Base-by-base conservation (phyloP, 2,797 vertebrate species). In the Eulemur rubriventer region DNA sequence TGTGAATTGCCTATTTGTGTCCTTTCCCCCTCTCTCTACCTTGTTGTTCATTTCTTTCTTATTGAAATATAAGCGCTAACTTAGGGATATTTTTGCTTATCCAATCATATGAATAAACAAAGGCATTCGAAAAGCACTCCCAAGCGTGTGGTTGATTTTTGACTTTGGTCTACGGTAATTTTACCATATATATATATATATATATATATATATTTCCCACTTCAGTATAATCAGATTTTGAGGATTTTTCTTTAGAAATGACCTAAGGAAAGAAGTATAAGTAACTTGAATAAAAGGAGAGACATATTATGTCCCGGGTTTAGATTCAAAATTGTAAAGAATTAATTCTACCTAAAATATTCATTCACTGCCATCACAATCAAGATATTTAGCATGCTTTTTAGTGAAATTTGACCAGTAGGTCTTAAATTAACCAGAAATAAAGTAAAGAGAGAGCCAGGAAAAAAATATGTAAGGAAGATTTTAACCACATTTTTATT, bases 341-440 rank as follows among this genome's bases (percentile, higher is more conserved):
- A 73, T 81, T 72, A 65, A 80, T 95, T 88, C 28, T 59, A 63
- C 30, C 16, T 59, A 78, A 95, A 86, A 94, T 57, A 86, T 82
- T 83, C 59, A 81, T 59, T 78, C 81, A 67, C 28, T 72, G 20
- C 8, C 46, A 70, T 75, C 33, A 7, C 24, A n/a, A 50, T 48
- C 69, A 73, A 95, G 50, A 80, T 50, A 43, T 30, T 78, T 46
- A 63, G 65, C 50, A 87, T 79, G 33, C 1, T 82, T 91, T 33
- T 65, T 35, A n/a, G 26, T 30, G n/a, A 65, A 82, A 7, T 26
- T 80, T 91, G 65, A 69, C 20, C 65, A 63, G 6, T 12, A 84
- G 48, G n/a, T 59, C 35, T 96, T 81, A 89, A 81, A 82, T 89
- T 94, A 78, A 63, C 28, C 52, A 85, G 78, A 92, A 50, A 86